These are phyloP conservation scores for Danionella cerebrum DNA, from an alignment of 2,113 vertebrate species.

Conservation along the genomic window DNA sequence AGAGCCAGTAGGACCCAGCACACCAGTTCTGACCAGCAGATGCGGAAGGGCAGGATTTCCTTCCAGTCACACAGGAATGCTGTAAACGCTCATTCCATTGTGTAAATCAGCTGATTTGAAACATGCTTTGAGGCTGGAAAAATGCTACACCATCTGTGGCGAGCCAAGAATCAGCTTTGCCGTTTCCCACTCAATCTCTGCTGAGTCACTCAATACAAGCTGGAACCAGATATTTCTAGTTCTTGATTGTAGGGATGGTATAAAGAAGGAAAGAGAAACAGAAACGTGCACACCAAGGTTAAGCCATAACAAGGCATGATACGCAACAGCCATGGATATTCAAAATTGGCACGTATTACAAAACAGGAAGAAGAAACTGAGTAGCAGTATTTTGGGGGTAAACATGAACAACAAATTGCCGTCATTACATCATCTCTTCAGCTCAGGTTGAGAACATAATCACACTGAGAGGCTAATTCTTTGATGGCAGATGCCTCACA, in stretches of 20 bases:
- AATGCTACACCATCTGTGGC: background rate
- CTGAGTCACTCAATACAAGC: background rate
- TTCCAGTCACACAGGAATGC: slow-evolving; percentile 27
- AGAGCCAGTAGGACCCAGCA: slow-evolving; percentile 5
- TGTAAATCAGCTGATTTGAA: slow-evolving; percentile 31
- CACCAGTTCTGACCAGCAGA: slow-evolving; percentile 9
- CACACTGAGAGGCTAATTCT: background rate
- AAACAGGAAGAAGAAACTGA: background rate
- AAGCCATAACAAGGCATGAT: background rate
- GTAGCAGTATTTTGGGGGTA: background rate
- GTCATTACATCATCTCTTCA: background rate
- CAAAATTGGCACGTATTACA: background rate
- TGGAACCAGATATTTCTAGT: background rate
- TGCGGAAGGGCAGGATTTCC: slow-evolving; percentile 40
- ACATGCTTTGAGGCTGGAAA: background rate
- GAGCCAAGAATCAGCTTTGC: background rate
- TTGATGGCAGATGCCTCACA: background rate
- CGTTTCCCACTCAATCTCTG: background rate
- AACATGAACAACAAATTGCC: background rate
- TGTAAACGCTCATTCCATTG: background rate
- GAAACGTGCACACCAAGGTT: background rate
- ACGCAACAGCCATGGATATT: background rate
- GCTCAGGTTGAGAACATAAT: background rate
- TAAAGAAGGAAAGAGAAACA: background rate
- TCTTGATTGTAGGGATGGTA: background rate